phyloP scores from a whole-genome alignment of 2,113 vertebrate genomes.

The Eulemur rufifrons region DNA sequence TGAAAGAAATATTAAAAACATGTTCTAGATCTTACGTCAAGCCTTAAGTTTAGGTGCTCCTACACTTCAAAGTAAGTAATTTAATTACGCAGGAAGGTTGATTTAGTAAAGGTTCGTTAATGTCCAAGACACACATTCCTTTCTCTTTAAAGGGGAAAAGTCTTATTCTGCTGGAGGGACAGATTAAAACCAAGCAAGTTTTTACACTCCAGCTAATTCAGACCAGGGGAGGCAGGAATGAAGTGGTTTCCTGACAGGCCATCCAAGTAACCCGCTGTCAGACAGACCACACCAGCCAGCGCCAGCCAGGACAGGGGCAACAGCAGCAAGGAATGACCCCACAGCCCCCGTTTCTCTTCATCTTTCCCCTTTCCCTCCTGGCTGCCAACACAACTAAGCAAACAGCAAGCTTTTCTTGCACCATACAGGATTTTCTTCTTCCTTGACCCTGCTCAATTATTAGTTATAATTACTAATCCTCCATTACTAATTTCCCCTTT shows the following conservation, averaged over 20 bases:
- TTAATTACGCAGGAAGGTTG: conserved; percentile 43
- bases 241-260: not conserved
- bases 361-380: not conserved
- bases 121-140: conserved; percentile 24
- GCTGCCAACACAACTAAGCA: not conserved
- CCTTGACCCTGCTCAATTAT: not conserved
- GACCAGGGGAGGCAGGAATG: conserved; percentile 26
- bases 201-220: conserved; percentile 42
- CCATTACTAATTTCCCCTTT: not conserved
- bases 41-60: not conserved
- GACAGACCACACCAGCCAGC: not conserved
- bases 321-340: not conserved
- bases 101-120: conserved; percentile 44
- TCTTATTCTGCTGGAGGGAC: not conserved
- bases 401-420: not conserved
- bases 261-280: not conserved
- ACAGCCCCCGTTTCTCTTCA: not conserved
- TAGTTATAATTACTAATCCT: no score
- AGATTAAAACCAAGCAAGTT: conserved; percentile 27
- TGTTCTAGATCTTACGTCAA: not conserved
- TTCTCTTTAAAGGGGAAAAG: conserved; percentile 24
- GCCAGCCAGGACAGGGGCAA: not conserved
- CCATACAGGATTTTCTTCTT: not conserved
- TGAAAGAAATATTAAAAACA: conserved; percentile 29
- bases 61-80: conserved; percentile 29